Percentiles rank a stretch among this genome's conserved stretches.
phyloP scores from a whole-genome alignment of 2,888 invertebrate genomes.

The Xestoiulus laeticollis region DNA sequence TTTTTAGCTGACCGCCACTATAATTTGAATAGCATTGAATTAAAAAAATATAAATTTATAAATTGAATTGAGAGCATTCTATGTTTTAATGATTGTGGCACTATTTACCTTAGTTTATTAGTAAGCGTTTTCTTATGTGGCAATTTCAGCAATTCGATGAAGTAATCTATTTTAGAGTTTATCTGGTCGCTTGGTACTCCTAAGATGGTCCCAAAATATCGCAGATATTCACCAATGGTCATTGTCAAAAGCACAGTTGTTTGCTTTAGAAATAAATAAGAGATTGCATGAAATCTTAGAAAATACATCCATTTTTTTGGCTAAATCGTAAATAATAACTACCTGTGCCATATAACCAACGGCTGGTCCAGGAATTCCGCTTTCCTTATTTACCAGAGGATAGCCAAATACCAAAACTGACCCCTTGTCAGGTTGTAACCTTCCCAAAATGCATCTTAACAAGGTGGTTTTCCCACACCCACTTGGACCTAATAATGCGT shows the following conservation, averaged over 20 bases:
- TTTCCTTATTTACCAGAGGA: constrained; percentile 86
- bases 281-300: no score
- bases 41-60: background rate
- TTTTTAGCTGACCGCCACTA: background rate
- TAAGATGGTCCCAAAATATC: constrained; percentile 96
- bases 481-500: constrained; percentile 23
- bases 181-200: constrained; percentile 88
- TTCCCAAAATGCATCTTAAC: constrained; percentile 89
- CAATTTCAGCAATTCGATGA: constrained; percentile 88
- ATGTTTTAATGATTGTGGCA: no score
- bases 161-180: constrained; percentile 80
- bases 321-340: no score
- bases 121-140: constrained; percentile 73
- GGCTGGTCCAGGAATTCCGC: constrained; percentile 82
- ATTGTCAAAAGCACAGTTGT: constrained; percentile 66
- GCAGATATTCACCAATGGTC: constrained; percentile 92
- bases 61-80: no score
- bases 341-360: no score
- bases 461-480: constrained; percentile 74
- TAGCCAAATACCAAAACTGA: constrained; percentile 91
- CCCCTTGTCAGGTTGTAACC: constrained; percentile 84
- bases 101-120: background rate
- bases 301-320: no score
- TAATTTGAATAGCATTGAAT: background rate
- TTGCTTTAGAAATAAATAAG: background rate